phyloP scores from a whole-genome alignment of 2,113 vertebrate species.

The Nansenia antarctica region DNA sequence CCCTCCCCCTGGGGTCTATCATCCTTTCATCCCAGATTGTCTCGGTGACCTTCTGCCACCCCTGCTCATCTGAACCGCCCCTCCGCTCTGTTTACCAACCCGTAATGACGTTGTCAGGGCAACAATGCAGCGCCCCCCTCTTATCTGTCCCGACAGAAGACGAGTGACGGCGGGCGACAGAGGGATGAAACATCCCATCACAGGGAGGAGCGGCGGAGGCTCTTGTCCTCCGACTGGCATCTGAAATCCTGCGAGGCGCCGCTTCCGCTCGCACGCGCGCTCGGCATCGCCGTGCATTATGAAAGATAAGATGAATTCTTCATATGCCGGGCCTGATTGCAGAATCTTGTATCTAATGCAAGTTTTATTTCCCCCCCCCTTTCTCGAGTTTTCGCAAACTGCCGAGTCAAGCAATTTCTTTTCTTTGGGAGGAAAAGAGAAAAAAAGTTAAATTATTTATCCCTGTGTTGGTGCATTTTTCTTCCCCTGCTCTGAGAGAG shows the following conservation, averaged over 20 bases:
- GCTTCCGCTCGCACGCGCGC: slow-evolving; percentile 30
- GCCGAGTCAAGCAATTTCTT: slow-evolving; percentile 68
- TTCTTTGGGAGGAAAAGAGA: slow-evolving; percentile 16
- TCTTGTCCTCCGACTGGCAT: slow-evolving; percentile 42
- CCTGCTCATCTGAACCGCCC: slow-evolving; percentile 44
- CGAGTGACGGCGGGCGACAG: slow-evolving; percentile 29
- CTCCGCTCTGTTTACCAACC: slow-evolving; percentile 59
- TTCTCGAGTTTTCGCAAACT: slow-evolving; percentile 66
- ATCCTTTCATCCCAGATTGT: slow-evolving; percentile 63
- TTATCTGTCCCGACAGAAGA: slow-evolving; percentile 40
- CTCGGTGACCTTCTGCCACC: slow-evolving; percentile 50
- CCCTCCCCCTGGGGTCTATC: slow-evolving; percentile 39
- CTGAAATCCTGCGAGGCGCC: slow-evolving; percentile 42
- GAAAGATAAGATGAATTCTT: slow-evolving; percentile 74
- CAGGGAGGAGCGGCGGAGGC: neutral
- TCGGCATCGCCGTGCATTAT: too few species aligned
- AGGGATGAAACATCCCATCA: slow-evolving; percentile 46
- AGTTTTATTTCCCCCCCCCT: slow-evolving; percentile 62
- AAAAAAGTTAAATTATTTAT: slow-evolving; percentile 74
- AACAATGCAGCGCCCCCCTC: slow-evolving; percentile 54
- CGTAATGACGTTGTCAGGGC: slow-evolving; percentile 65
- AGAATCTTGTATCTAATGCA: slow-evolving; percentile 72
- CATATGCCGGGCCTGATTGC: slow-evolving; percentile 67
- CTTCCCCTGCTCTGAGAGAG: slow-evolving; percentile 15
- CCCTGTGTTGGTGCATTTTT: slow-evolving; percentile 68